These are phyloP conservation scores for Hassar affinis DNA, from an alignment of 2,113 vertebrate genomes.

Conservation along the genomic window DNA sequence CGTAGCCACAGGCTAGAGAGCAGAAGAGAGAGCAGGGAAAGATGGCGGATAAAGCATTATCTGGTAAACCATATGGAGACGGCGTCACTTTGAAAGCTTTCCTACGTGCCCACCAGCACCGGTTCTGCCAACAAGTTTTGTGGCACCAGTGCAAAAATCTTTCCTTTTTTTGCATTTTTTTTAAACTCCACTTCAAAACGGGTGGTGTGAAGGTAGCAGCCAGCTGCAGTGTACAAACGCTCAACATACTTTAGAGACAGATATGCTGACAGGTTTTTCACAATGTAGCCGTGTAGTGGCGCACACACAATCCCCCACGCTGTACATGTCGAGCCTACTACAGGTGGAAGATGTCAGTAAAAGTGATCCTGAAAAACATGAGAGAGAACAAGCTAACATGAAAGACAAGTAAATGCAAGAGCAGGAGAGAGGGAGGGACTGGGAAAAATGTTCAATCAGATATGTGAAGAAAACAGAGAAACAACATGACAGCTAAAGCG, in stretches of 20 bases:
- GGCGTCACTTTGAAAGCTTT: constrained; percentile 83
- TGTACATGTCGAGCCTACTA: constrained; percentile 1
- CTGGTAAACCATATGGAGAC: constrained; percentile 87
- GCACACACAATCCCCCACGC: neutral
- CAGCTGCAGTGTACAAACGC: constrained; percentile 47
- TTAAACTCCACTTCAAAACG: constrained; percentile 51
- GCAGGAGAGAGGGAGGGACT: neutral
- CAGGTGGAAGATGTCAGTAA: constrained; percentile 29
- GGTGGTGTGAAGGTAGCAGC: constrained; percentile 43
- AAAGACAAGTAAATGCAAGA: constrained; percentile 20
- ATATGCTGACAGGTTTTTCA: constrained; percentile 35
- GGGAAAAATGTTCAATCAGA: constrained; percentile 22
- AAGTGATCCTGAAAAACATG: neutral
- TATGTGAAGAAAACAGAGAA: neutral
- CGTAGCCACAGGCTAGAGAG: constrained; percentile 92
- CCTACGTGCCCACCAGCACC: constrained; percentile 71
- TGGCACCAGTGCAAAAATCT: constrained; percentile 45
- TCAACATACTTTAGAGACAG: constrained; percentile 31
- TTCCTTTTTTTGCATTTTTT: constrained; percentile 28
- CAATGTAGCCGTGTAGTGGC: neutral
- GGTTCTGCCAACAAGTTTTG: constrained; percentile 57
- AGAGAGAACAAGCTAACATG: constrained; percentile 31
- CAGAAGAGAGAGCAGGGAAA: constrained; percentile 80
- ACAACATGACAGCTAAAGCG: constrained; percentile 16
- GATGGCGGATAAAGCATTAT: constrained; percentile 90